Conservation (phyloP, 2,797 vertebrate genomes). For the Garrulus glandarius region DNA sequence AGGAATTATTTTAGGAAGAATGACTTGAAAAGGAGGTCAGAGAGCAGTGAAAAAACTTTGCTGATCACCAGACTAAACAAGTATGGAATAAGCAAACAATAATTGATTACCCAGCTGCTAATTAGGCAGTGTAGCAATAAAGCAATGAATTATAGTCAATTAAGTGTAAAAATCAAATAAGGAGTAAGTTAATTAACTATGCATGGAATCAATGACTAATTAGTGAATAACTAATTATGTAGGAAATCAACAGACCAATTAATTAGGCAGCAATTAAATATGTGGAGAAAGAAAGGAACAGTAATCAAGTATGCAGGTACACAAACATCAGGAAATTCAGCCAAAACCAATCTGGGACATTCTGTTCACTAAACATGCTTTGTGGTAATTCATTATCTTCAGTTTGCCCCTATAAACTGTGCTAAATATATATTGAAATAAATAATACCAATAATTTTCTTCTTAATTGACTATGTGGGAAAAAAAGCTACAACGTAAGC, state of each 20-base stretch:
- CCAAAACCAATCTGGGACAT: constrained; percentile 2
- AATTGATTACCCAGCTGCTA: constrained; percentile 41
- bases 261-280: constrained; percentile 63
- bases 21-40: not conserved
- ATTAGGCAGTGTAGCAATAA: constrained; percentile 28
- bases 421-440: not conserved
- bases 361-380: not conserved
- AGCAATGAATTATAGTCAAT: constrained; percentile 54
- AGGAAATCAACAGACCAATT: constrained; percentile 61
- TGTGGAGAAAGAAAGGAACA: constrained; percentile 34
- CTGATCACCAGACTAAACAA: not conserved
- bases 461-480: not conserved
- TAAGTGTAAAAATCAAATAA: constrained; percentile 57
- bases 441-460: not conserved
- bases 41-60: not conserved
- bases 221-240: constrained; percentile 57
- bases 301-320: constrained; percentile 57
- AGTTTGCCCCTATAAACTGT: not conserved
- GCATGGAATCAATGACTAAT: constrained; percentile 51
- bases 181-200: constrained; percentile 45
- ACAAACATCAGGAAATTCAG: constrained; percentile 23
- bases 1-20: not conserved
- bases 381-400: not conserved
- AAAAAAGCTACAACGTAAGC: not conserved
- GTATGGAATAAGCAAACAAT: not conserved